Conservation (phyloP, 2,888 invertebrate species). For the Morpho helenor region DNA sequence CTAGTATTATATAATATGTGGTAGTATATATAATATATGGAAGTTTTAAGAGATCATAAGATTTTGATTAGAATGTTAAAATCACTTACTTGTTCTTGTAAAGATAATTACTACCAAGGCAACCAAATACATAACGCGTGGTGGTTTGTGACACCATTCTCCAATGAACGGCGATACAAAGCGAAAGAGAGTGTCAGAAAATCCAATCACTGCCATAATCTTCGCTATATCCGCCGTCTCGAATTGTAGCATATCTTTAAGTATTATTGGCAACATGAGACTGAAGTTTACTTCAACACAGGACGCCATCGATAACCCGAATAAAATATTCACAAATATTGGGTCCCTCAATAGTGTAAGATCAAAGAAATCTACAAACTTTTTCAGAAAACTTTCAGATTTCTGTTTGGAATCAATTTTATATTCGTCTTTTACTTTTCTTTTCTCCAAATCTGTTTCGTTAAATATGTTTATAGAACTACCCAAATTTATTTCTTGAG, state of each 20-base stretch:
- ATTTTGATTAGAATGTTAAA: neutral
- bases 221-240: constrained; percentile 79
- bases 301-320: constrained; percentile 83
- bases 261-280: constrained; percentile 82
- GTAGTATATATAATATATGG: neutral
- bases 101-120: constrained; percentile 80
- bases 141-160: constrained; percentile 80
- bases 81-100: constrained; percentile 81
- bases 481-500: constrained; percentile 78
- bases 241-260: constrained; percentile 81
- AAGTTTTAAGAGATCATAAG: neutral
- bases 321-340: constrained; percentile 82
- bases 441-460: constrained; percentile 37
- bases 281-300: constrained; percentile 86
- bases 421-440: constrained; percentile 38
- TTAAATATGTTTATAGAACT: constrained; percentile 81
- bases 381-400: constrained; percentile 39
- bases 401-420: constrained; percentile 33
- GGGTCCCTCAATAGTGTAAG: constrained; percentile 82
- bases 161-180: constrained; percentile 83
- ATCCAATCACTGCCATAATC: constrained; percentile 81
- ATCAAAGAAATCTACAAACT: constrained; percentile 80
- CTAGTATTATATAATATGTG: no score
- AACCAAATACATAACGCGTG: constrained; percentile 82
- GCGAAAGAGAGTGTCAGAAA: constrained; percentile 79